Percentiles rank a stretch among this genome's conserved stretches.
Evolutionary conservation across 2,888 invertebrate genomes (phyloP).

Genomic region (Parochlus steinenii): DNA sequence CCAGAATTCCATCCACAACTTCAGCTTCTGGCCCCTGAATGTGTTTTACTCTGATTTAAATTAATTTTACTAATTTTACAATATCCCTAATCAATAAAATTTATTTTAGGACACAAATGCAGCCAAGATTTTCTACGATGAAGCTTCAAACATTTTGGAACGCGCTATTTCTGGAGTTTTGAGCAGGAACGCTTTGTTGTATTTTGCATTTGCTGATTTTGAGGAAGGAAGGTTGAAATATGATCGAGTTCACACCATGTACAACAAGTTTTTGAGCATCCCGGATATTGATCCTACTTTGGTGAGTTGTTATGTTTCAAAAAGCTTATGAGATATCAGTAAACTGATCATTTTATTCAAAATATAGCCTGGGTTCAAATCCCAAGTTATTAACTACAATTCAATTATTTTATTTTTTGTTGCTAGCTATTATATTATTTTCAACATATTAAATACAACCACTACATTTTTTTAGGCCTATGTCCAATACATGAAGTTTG

Average conservation of each 20-base stretch:
- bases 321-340: not conserved
- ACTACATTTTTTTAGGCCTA: constrained; percentile 48
- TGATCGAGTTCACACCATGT: constrained; percentile 91
- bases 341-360: constrained; percentile 3
- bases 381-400: constrained; percentile 1
- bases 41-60: constrained; percentile 13
- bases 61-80: not conserved
- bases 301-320: constrained; percentile 34
- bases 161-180: constrained; percentile 79
- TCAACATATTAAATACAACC: constrained; percentile 2
- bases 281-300: constrained; percentile 88
- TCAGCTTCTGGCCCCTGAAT: not conserved
- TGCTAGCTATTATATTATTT: constrained; percentile 1
- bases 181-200: constrained; percentile 80
- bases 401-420: constrained; percentile 2
- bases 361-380: not conserved
- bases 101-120: constrained; percentile 69
- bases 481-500: constrained; percentile 99
- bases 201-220: constrained; percentile 98
- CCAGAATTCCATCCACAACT: not conserved
- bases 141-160: constrained; percentile 89
- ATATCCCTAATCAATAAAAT: not conserved
- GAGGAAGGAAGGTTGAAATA: constrained; percentile 94
- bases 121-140: constrained; percentile 83
- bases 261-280: constrained; percentile 78